phyloP scores from a whole-genome alignment of 2,797 vertebrate genomes.

The Macropus fuliginosus region DNA sequence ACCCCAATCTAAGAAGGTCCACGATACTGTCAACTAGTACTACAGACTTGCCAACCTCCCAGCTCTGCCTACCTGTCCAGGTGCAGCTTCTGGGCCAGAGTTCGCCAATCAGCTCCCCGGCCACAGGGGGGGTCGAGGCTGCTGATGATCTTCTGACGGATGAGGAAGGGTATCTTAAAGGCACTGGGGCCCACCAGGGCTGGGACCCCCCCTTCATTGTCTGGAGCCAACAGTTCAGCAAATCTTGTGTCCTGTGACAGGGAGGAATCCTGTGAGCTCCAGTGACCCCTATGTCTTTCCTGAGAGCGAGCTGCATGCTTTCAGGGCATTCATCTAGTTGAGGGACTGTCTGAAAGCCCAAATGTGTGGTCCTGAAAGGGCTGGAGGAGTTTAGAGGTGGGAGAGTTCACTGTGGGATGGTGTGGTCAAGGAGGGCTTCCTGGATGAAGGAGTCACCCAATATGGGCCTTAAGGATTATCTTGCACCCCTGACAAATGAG shows the following conservation, averaged over 20 bases:
- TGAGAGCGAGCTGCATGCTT: not conserved
- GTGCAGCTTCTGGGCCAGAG: conserved; percentile 97
- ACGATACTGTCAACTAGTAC: not conserved
- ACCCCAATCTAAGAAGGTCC: not conserved
- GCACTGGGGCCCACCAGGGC: conserved; percentile 98
- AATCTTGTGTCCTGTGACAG: conserved; percentile 91
- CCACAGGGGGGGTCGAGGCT: conserved; percentile 96
- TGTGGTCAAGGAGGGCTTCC: not conserved
- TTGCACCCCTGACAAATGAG: not conserved
- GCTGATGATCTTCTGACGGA: conserved; percentile 99
- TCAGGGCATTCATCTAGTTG: not conserved
- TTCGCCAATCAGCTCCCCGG: conserved; percentile 97
- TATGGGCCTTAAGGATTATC: not conserved
- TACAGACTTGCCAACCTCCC: not conserved
- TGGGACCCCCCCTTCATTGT: conserved; percentile 92
- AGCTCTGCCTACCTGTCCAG: conserved; percentile 91
- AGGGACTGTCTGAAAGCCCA: not conserved
- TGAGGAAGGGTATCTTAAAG: conserved; percentile 99
- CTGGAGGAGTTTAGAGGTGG: not conserved
- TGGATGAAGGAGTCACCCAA: not conserved
- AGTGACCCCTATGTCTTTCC: not conserved
- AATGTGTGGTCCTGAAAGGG: not conserved
- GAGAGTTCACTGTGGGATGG: not conserved
- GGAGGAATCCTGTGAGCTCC: not conserved
- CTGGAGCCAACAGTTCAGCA: conserved; percentile 91